phyloP scores from a whole-genome alignment of 1,140 invertebrate genomes.

The Bombus breviceps region DNA sequence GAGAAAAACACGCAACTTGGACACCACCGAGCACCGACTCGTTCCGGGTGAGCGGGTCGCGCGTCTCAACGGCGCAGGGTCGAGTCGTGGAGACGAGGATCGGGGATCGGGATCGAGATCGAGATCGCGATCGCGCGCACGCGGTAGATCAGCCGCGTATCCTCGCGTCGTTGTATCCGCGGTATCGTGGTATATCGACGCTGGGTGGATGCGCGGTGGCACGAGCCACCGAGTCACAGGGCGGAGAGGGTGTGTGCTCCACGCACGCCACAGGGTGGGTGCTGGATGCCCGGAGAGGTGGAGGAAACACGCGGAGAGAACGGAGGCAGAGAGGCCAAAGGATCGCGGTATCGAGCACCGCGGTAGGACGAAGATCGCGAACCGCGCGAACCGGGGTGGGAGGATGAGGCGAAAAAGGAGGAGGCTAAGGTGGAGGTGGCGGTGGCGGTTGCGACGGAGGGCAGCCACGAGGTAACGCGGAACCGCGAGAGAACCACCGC shows the following conservation, averaged over 20 bases:
- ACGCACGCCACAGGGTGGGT: slow-evolving; percentile 4
- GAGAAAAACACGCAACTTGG: not conserved
- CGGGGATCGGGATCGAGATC: slow-evolving; percentile 28
- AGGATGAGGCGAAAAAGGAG: slow-evolving; percentile 15
- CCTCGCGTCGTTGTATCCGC: slow-evolving; percentile 38
- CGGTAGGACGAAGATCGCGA: not conserved
- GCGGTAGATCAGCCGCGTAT: slow-evolving; percentile 61
- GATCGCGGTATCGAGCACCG: slow-evolving; percentile 15
- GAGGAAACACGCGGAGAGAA: not conserved
- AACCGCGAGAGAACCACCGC: no score
- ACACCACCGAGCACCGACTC: slow-evolving; percentile 12
- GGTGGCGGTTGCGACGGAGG: not conserved
- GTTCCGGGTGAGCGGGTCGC: slow-evolving; percentile 6
- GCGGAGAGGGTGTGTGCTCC: slow-evolving; percentile 40
- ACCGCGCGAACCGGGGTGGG: not conserved
- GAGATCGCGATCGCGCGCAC: slow-evolving; percentile 48
- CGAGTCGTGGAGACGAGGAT: not conserved
- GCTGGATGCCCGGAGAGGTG: not conserved
- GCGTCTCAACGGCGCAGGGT: not conserved
- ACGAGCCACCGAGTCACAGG: slow-evolving; percentile 43
- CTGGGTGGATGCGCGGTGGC: slow-evolving; percentile 50
- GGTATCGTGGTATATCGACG: slow-evolving; percentile 51
- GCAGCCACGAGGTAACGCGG: not conserved
- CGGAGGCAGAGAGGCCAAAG: not conserved
- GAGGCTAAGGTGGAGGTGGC: not conserved